Conservation (phyloP, 2,113 vertebrate species). For the Pampusana beccarii region DNA sequence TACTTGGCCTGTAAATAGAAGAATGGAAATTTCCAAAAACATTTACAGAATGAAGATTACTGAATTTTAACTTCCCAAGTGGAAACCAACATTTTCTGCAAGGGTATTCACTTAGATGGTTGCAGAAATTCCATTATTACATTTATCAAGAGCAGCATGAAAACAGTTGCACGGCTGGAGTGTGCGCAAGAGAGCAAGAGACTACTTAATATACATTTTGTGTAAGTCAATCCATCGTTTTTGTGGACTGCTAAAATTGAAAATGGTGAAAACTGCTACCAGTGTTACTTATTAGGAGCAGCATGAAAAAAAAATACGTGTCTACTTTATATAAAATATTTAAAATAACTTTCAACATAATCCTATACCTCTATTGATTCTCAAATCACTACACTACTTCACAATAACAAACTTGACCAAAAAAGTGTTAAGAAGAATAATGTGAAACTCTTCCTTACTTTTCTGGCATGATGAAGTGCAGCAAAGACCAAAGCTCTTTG, state of each 20-base stretch:
- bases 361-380: not conserved
- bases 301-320: not conserved
- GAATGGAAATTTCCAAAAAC: not conserved
- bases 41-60: not conserved
- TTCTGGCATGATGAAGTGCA: conserved; percentile 99
- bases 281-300: not conserved
- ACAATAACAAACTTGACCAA: not conserved
- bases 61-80: not conserved
- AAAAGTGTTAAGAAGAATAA: not conserved
- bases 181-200: not conserved
- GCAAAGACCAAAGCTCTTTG: conserved; percentile 97
- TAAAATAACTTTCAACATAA: not conserved
- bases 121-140: not conserved
- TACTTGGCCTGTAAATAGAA: not conserved
- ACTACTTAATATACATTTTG: not conserved
- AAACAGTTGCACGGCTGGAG: not conserved
- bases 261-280: not conserved
- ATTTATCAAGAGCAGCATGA: not conserved
- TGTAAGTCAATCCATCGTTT: not conserved
- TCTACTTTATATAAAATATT: not conserved
- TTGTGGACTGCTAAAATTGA: not conserved
- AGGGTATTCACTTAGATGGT: not conserved
- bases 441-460: conserved; percentile 83
- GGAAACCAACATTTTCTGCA: not conserved
- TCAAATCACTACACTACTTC: not conserved